Conservation (phyloP, 2,797 vertebrate species). For the Dermochelys coriacea region DNA sequence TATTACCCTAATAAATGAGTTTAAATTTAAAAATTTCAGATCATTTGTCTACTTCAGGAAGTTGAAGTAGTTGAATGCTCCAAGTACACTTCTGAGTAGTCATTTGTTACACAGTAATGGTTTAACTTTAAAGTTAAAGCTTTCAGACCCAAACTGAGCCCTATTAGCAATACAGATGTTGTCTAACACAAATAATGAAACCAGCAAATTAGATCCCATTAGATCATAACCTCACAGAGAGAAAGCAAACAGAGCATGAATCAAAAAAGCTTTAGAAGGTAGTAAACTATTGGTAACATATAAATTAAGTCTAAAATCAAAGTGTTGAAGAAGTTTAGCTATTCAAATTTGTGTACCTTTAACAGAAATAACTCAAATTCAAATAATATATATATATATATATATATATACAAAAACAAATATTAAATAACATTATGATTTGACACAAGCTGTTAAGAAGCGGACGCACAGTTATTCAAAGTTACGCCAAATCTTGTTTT, state of each 20-base stretch:
- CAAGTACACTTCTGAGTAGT: constrained; percentile 71
- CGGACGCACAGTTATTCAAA: constrained; percentile 30
- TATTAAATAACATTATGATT: constrained; percentile 17
- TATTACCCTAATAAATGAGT: constrained; percentile 68
- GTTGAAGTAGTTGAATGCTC: constrained; percentile 75
- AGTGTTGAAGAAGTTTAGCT: constrained; percentile 48
- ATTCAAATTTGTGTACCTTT: constrained; percentile 44
- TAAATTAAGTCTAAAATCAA: constrained; percentile 78
- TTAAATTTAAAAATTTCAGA: constrained; percentile 73
- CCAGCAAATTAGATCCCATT: constrained; percentile 84
- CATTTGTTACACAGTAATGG: constrained; percentile 75
- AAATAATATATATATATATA: not conserved
- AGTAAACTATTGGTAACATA: constrained; percentile 82
- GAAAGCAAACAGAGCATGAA: constrained; percentile 84
- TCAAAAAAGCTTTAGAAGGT: constrained; percentile 82
- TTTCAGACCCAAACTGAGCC: constrained; percentile 77
- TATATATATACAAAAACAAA: not conserved
- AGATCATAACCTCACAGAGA: constrained; percentile 83
- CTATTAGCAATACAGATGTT: constrained; percentile 82
- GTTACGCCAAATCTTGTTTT: not conserved
- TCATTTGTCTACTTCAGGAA: constrained; percentile 68
- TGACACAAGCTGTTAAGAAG: not conserved
- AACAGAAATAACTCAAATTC: constrained; percentile 22
- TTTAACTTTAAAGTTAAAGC: constrained; percentile 79
- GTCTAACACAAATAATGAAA: constrained; percentile 84